Conservation (phyloP, 1,140 invertebrate genomes). For the Oncopodura yosiiana region DNA sequence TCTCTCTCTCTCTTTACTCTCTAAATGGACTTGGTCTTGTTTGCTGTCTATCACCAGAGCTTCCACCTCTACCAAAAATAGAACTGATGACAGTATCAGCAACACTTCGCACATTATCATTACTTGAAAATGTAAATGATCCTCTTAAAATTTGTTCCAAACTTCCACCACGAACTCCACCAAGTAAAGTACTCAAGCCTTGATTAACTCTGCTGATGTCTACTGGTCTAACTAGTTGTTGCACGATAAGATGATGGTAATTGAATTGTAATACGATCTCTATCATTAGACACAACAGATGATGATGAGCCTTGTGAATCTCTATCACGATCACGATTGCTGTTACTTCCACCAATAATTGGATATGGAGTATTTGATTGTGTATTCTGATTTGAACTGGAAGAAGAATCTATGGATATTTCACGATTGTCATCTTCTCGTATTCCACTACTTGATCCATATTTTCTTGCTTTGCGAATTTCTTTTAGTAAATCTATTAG, state of each 20-base stretch:
- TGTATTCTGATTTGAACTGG: not conserved
- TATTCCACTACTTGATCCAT: not conserved
- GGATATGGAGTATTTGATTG: not conserved
- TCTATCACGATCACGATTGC: not conserved
- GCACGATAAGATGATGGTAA: not conserved
- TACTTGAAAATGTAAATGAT: slow-evolving; percentile 24
- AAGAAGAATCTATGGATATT: not conserved
- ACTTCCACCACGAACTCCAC: slow-evolving; percentile 12
- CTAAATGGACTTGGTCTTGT: too few relatives aligned
- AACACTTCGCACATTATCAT: slow-evolving; percentile 22
- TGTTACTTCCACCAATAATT: not conserved
- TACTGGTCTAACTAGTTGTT: not conserved
- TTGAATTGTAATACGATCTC: not conserved
- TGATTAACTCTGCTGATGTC: slow-evolving; percentile 11
- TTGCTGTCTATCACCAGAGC: too few relatives aligned
- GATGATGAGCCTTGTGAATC: not conserved
- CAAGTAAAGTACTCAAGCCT: slow-evolving; percentile 20
- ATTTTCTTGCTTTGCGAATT: slow-evolving; percentile 1
- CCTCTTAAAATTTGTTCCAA: slow-evolving; percentile 22
- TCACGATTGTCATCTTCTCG: not conserved
- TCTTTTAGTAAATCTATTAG: slow-evolving; percentile 7
- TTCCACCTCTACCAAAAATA: slow-evolving; percentile 13
- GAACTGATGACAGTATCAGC: slow-evolving; percentile 24
- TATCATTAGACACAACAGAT: not conserved
- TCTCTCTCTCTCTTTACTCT: too few relatives aligned